Evolutionary conservation across 2,888 invertebrate genomes (phyloP).

Genomic region (Harpagoxenus sublaevis): DNA sequence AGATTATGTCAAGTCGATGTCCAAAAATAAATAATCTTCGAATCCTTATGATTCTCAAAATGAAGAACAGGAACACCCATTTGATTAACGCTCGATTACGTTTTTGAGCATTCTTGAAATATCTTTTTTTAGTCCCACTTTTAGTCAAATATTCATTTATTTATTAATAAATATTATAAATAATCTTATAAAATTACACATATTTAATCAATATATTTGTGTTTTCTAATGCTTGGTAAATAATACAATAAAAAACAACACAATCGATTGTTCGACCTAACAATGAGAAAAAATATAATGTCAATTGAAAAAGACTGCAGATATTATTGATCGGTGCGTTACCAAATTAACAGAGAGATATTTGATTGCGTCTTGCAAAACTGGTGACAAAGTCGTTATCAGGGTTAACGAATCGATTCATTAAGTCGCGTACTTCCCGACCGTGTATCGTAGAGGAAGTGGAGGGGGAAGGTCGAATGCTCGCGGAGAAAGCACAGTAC

Average conservation of each 20-base stretch:
- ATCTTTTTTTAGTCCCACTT: background rate
- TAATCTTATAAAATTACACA: background rate
- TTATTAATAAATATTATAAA: slow-evolving; percentile 2
- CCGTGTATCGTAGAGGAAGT: slow-evolving; percentile 20
- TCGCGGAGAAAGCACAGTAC: slow-evolving; percentile 70
- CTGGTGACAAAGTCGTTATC: slow-evolving; percentile 51
- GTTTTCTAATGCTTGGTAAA: background rate
- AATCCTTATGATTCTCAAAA: slow-evolving; percentile 34
- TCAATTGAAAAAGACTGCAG: background rate
- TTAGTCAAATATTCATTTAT: background rate
- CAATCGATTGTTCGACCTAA: background rate
- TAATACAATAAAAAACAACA: background rate
- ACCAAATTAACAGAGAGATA: slow-evolving; percentile 9
- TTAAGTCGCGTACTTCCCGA: slow-evolving; percentile 42
- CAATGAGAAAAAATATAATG: background rate
- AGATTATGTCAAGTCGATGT: slow-evolving; percentile 78
- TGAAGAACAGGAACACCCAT: slow-evolving; percentile 23
- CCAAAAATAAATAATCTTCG: slow-evolving; percentile 65
- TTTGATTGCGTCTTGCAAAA: slow-evolving; percentile 36
- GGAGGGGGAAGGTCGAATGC: slow-evolving; percentile 55
- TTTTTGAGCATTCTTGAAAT: background rate
- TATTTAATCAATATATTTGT: background rate
- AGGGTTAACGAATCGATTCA: slow-evolving; percentile 54
- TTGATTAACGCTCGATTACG: background rate
- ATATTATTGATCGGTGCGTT: background rate